Percentiles rank a stretch among this genome's conserved stretches.
phyloP scores from a whole-genome alignment of 2,797 vertebrate genomes.

The Lacerta agilis region DNA sequence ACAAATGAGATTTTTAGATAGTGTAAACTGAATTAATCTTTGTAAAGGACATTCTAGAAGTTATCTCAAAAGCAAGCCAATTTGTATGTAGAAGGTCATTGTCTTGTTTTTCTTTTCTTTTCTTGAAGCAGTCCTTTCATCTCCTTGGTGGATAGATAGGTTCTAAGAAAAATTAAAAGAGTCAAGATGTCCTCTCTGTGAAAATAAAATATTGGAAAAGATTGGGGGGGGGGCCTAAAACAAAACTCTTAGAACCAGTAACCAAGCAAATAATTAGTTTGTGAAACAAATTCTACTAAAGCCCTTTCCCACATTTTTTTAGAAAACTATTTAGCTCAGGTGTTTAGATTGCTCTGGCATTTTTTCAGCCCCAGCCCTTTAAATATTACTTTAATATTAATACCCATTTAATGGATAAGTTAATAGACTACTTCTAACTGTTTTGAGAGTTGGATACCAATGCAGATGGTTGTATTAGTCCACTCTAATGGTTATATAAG shows the following conservation, averaged over 20 bases:
- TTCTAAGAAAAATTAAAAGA: conserved; percentile 18
- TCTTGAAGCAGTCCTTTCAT: conserved; percentile 36
- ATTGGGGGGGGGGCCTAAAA: neutral
- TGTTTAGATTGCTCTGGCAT: neutral
- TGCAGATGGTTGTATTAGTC: neutral
- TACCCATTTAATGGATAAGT: neutral
- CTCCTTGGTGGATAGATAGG: conserved; percentile 13
- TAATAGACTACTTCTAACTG: neutral
- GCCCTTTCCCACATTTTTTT: conserved; percentile 15
- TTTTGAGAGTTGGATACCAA: neutral
- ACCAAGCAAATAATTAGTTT: neutral
- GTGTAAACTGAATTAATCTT: conserved; percentile 39
- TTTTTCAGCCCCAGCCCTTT: conserved; percentile 19
- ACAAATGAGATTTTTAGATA: conserved; percentile 46
- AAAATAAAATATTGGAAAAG: conserved; percentile 1
- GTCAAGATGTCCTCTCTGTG: conserved; percentile 19
- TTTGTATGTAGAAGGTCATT: conserved; percentile 25
- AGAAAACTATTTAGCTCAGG: conserved; percentile 30
- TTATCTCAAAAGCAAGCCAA: conserved; percentile 31
- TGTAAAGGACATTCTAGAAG: conserved; percentile 33
- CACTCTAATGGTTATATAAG: neutral
- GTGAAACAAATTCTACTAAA: neutral
- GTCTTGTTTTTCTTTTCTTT: conserved; percentile 7
- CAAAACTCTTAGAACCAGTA: conserved; percentile 8
- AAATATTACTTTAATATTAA: neutral